A percentile compares a stretch with the other conserved stretches of the same genome.
These are phyloP conservation scores for Drosophila algonquin DNA, from an alignment of 2,888 invertebrate genomes.

Conservation along the genomic window DNA sequence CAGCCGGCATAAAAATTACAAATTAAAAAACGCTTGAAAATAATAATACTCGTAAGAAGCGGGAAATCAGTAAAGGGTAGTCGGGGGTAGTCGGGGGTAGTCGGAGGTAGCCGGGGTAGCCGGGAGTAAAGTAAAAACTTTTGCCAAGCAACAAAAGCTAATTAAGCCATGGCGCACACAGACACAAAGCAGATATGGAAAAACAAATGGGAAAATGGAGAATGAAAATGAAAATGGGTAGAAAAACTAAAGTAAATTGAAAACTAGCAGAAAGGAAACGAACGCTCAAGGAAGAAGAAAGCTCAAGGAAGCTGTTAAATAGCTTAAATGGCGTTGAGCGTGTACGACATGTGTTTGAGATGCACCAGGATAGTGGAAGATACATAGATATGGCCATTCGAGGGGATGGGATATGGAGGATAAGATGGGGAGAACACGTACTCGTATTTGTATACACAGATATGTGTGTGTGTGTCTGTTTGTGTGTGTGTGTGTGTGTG, in stretches of 20 bases:
- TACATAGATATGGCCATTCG: slow-evolving; percentile 11
- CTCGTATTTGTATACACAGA: neutral
- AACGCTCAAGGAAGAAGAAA: slow-evolving; percentile 56
- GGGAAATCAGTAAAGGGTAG: neutral
- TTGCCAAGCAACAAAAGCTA: slow-evolving; percentile 69
- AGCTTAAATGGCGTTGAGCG: slow-evolving; percentile 65
- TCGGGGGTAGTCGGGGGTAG: neutral
- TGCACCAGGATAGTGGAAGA: slow-evolving; percentile 1
- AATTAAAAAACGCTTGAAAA: slow-evolving; percentile 73
- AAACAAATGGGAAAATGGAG: slow-evolving; percentile 17
- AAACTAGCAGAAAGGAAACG: slow-evolving; percentile 49
- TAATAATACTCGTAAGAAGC: slow-evolving; percentile 52
- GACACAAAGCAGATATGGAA: slow-evolving; percentile 1
- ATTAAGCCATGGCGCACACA: slow-evolving; percentile 64
- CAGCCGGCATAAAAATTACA: slow-evolving; percentile 67
- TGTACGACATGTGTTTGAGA: slow-evolving; percentile 68
- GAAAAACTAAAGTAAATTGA: slow-evolving; percentile 61
- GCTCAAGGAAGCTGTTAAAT: slow-evolving; percentile 37
- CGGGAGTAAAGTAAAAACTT: slow-evolving; percentile 23
- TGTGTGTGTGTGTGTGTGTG: neutral
- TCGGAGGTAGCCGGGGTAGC: neutral
- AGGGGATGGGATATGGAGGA: slow-evolving; percentile 40
- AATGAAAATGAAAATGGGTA: slow-evolving; percentile 43
- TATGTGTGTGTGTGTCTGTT: neutral
- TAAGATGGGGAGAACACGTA: neutral